Percentiles rank a stretch among this genome's conserved stretches.
phyloP scores from a whole-genome alignment of 2,113 vertebrate genomes.

The Pachycephala philippinensis region DNA sequence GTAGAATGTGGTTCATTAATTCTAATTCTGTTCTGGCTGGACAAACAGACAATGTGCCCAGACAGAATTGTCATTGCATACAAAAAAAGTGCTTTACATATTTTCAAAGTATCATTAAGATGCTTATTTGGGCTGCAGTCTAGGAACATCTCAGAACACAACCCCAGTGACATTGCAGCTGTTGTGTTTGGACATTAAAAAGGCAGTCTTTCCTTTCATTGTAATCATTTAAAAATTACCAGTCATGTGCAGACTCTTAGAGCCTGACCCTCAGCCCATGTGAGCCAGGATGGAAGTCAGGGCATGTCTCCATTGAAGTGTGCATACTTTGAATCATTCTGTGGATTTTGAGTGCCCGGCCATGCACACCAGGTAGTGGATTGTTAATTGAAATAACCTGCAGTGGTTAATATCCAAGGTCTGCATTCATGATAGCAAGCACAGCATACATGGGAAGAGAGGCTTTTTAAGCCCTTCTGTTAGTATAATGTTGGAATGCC shows the following conservation, averaged over 20 bases:
- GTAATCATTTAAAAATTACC: slow-evolving; percentile 55
- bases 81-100: slow-evolving; percentile 40
- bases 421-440: background rate
- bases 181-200: slow-evolving; percentile 46
- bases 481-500: background rate
- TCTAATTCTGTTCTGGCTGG: slow-evolving; percentile 52
- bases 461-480: background rate
- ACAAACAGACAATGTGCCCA: slow-evolving; percentile 14
- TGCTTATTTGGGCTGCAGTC: slow-evolving; percentile 37
- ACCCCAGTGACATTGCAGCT: slow-evolving; percentile 51
- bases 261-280: background rate
- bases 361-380: background rate
- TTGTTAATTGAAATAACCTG: background rate
- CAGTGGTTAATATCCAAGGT: background rate
- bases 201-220: slow-evolving; percentile 53
- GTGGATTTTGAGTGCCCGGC: background rate
- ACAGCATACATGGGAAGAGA: background rate
- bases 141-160: slow-evolving; percentile 37
- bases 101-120: slow-evolving; percentile 49
- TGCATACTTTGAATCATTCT: background rate
- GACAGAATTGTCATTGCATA: slow-evolving; percentile 33
- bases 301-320: background rate
- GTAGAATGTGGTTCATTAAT: background rate
- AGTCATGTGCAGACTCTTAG: background rate
- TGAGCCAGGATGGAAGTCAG: background rate